Percentiles rank a stretch among this genome's conserved stretches.
Conservation (phyloP, 2,888 invertebrate genomes). For the Tuta absoluta region DNA sequence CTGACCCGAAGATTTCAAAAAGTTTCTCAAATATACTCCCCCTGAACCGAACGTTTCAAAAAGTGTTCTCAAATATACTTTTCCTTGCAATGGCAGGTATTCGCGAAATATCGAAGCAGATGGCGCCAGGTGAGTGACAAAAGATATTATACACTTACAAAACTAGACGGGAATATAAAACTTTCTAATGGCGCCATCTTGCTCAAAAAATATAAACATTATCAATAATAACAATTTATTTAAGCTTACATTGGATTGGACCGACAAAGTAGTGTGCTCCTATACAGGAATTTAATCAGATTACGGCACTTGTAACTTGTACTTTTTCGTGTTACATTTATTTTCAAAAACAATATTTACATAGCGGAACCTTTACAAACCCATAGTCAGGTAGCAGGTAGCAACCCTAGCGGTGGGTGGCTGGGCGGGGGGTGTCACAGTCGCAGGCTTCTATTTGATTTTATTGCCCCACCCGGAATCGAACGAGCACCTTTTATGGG, state of each 20-base stretch:
- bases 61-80: conserved; percentile 8
- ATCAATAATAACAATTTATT: no score
- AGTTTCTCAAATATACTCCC: neutral
- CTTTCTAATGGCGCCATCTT: conserved; percentile 2
- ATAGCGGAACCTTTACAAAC: conserved; percentile 1
- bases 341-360: neutral
- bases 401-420: conserved; percentile 27
- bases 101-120: conserved; percentile 19
- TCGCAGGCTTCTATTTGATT: conserved; percentile 56
- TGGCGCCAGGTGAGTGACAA: conserved; percentile 23
- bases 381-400: neutral
- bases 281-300: no score
- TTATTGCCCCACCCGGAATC: conserved; percentile 52
- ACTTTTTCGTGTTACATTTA: no score
- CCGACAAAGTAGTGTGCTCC: no score
- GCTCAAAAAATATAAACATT: neutral
- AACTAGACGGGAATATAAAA: neutral
- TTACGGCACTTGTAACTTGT: no score
- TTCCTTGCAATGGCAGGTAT: conserved; percentile 22
- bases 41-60: neutral
- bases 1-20: no score
- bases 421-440: conserved; percentile 31
- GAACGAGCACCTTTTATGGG: conserved; percentile 48
- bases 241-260: no score
- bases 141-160: neutral